These are phyloP conservation scores for Hydra vulgaris DNA, from an alignment of 30 jellyfish, hydroid and myxozoan species.

Conservation along the genomic window DNA sequence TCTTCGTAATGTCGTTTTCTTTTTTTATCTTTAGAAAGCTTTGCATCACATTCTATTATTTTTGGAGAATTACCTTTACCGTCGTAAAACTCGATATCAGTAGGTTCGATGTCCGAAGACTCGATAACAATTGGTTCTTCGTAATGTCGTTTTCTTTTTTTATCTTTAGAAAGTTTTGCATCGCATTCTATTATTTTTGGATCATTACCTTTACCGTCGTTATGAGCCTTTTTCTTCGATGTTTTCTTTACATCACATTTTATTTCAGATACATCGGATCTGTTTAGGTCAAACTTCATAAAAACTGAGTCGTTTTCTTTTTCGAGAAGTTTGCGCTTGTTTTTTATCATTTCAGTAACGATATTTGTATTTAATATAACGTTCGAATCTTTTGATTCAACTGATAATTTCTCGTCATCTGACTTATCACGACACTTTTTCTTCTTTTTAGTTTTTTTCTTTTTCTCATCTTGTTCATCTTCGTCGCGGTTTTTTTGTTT, in stretches of 20 bases:
- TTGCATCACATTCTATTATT: conserved; percentile 13
- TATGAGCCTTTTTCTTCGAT: neutral
- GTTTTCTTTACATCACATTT: neutral
- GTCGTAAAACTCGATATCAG: no score
- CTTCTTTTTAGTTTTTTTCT: neutral
- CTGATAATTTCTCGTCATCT: neutral
- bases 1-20: no score
- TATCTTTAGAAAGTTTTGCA: conserved; percentile 7
- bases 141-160: neutral
- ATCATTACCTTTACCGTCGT: neutral
- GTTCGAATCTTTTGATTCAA: neutral
- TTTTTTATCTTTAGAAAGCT: conserved; percentile 1
- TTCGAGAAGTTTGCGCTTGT: neutral
- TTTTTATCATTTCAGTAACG: neutral
- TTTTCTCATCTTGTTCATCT: conserved; percentile 3
- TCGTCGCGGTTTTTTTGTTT: neutral
- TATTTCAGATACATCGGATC: neutral
- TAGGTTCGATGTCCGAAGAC: no score
- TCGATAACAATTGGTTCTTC: no score
- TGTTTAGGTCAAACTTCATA: neutral
- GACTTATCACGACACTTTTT: conserved; percentile 5
- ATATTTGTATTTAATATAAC: neutral
- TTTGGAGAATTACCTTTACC: no score
- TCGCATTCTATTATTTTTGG: conserved; percentile 3
- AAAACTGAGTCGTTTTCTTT: neutral